Base-by-base conservation (phyloP, 1,140 invertebrate genomes). In the Rhagoletis pomonella region DNA sequence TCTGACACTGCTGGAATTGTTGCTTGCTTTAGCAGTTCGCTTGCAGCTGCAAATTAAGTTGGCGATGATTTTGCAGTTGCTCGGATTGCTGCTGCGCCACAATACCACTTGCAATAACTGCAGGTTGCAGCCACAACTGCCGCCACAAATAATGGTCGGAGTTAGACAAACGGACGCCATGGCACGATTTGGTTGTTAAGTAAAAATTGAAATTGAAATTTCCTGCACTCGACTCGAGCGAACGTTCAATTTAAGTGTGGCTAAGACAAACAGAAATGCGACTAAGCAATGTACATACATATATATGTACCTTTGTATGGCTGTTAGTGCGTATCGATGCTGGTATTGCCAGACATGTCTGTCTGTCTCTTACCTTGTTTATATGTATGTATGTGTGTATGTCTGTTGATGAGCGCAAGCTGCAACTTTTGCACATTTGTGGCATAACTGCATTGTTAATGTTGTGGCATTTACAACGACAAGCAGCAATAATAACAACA, bases 131-230 rank as follows among this genome's bases (percentile, higher is more conserved):
- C 14, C 65, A 69, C 85, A 60, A 59, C 10, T 60, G 84, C 84
- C 19, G 86, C 65, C 58, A 81, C 90, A 91, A 91, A 91, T 91
- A 91, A 91, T 91, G 91, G 91, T 90, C 86, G 73, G 90, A 91
- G 90, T 89, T 91, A 92, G 91, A 92, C 91, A 91, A 92, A 89
- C 91, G 91, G 91, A 92, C 91, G 91, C 91, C 91, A 89, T 88
- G 89, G 91, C 91, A 92, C 91, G 91, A 92, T 92, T 92, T 92
- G 90, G 90, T 92, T 92, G 91, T 92, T 91, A 88, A 81, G 73
- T 81, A 81, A 81, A 86, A 67, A 67, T 59, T 85, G 84, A 92
- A 92, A 92, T 92, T 92, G 90, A 92, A 92, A 90, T 91, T 90
- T 89, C 91, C 91, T 90, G 84, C 29, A 85, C 59, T 85, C 84